These are phyloP conservation scores for Xylocampa areola DNA, from an alignment of 2,888 invertebrate genomes.

Conservation along the genomic window DNA sequence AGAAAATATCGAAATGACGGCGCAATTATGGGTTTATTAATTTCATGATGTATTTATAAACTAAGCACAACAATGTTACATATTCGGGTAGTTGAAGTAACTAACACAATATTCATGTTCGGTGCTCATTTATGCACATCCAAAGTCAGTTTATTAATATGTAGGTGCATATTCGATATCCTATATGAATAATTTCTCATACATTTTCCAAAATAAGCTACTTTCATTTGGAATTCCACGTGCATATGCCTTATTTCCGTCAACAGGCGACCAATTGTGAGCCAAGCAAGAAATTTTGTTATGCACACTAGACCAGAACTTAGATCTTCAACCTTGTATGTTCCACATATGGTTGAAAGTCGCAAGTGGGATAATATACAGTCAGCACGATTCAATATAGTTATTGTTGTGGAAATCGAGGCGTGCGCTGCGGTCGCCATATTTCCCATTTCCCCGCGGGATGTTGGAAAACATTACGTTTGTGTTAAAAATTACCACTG, in stretches of 20 bases:
- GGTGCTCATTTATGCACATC: slow-evolving; percentile 7
- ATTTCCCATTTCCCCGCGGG: slow-evolving; percentile 67
- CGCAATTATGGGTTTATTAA: too few relatives aligned
- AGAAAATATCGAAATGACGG: too few relatives aligned
- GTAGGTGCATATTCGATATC: slow-evolving; percentile 37
- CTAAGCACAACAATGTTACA: too few relatives aligned
- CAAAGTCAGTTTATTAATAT: slow-evolving; percentile 33
- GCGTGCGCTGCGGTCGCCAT: slow-evolving; percentile 62
- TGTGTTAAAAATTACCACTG: slow-evolving; percentile 51
- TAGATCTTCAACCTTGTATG: slow-evolving; percentile 38
- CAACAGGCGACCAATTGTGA: slow-evolving; percentile 62
- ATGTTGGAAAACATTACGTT: slow-evolving; percentile 54
- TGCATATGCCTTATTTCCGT: slow-evolving; percentile 69
- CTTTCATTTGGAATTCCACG: slow-evolving; percentile 60
- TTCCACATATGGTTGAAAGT: slow-evolving; percentile 42
- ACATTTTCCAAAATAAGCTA: slow-evolving; percentile 55
- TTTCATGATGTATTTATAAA: too few relatives aligned
- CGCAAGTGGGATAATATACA: slow-evolving; percentile 23
- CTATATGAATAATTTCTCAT: slow-evolving; percentile 51
- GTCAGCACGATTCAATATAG: slow-evolving; percentile 58
- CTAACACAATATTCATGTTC: slow-evolving; percentile 24
- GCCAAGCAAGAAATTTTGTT: slow-evolving; percentile 55
- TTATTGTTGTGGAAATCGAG: slow-evolving; percentile 65
- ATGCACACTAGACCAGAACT: slow-evolving; percentile 26
- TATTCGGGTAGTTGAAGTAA: too few relatives aligned